Percentiles rank a stretch among this genome's conserved stretches.
Evolutionary conservation across 2,113 vertebrate species (phyloP).

Genomic region (Chelonoidis abingdonii): DNA sequence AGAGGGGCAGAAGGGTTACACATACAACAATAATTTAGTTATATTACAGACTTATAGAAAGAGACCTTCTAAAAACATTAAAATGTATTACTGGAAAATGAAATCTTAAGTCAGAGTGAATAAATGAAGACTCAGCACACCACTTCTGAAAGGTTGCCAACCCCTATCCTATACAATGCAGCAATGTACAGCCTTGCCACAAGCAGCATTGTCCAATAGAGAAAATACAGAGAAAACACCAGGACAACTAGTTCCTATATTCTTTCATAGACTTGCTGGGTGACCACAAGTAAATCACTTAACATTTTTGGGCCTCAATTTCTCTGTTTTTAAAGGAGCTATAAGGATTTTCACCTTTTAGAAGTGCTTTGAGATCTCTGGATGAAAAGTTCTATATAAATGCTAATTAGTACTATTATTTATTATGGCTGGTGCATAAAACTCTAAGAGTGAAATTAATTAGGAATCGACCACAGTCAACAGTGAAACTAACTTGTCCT

Average conservation of each 20-base stretch:
- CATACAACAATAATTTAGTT: too few relatives aligned
- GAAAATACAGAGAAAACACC: neutral
- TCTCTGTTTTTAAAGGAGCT: neutral
- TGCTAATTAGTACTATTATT: accelerated
- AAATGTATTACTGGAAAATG: too few relatives aligned
- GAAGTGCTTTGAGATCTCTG: accelerated
- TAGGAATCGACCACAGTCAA: accelerated
- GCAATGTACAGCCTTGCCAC: accelerated
- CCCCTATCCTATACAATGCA: neutral
- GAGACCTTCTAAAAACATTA: too few relatives aligned
- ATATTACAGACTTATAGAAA: too few relatives aligned
- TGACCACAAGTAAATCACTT: neutral
- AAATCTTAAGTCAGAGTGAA: too few relatives aligned
- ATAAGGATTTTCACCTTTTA: accelerated
- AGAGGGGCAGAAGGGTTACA: too few relatives aligned
- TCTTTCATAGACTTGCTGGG: neutral
- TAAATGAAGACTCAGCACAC: too few relatives aligned
- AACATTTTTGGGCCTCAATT: neutral
- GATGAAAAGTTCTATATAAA: accelerated
- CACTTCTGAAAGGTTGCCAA: too few relatives aligned
- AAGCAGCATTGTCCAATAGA: neutral
- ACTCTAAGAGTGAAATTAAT: accelerated
- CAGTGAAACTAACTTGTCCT: accelerated
- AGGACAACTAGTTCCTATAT: accelerated
- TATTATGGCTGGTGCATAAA: accelerated